Base-by-base conservation (phyloP, 1,140 invertebrate species). In the Cydia pomonella region DNA sequence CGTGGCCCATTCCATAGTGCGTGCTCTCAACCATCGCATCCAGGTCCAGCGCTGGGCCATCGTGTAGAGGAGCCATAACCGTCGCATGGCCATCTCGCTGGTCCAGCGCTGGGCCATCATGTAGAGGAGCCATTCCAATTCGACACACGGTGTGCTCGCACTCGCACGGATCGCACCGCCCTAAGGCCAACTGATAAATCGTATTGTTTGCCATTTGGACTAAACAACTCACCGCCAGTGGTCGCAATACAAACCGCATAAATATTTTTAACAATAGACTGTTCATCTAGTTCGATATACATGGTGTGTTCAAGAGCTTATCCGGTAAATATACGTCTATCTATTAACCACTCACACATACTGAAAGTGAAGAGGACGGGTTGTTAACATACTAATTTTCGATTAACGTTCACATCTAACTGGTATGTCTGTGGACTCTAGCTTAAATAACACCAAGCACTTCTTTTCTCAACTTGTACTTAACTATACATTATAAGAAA, bases 331-430 rank as follows among this genome's bases (percentile, higher is more conserved):
- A 69, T 33, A 18, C 64, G 64, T 69, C 64, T 69, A 38, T 69
- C 29, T 33, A 69, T 69, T 69, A 69, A 69, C 64, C 64, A 69
- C 64, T 69, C n/a, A 69, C 64, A 69, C 63, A 33, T 69, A 69
- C 64, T 69, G 64, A 69, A 69, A 69, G 64, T 18, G 64, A 69
- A 10, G 18, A 69, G 64, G 64, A 41, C 64, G 64, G 64, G 64
- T 33, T 69, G 64, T 69, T 69, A 69, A 69, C 64, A 38, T 33
- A 69, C 64, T 69, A 69, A 69, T 69, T 69, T 69, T 69, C 64
- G 29, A 69, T 41, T 69, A 69, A 69, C 64, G 64, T 69, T 33
- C 25, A 9, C 63, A 38, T 69, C 64, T 41, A 69, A 41, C 18
- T 18, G 64, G 64, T 69, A 69, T 69, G 27, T 69, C 64, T 69